Conservation (phyloP, 2,113 vertebrate genomes). For the Furnarius figulus region DNA sequence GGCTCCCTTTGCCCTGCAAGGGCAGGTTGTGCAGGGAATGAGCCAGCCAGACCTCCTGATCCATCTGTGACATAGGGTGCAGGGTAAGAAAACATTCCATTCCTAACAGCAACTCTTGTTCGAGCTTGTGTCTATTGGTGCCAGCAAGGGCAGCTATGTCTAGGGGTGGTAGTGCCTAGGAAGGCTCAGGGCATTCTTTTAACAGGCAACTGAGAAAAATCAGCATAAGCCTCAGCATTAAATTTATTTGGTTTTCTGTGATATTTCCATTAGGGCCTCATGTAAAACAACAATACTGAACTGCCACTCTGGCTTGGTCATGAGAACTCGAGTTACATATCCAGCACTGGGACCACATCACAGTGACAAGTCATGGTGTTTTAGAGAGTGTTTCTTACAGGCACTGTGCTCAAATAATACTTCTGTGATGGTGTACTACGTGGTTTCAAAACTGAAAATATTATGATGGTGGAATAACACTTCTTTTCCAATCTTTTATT, state of each 20-base stretch:
- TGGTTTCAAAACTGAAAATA: background rate
- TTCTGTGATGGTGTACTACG: background rate
- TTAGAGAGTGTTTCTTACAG: background rate
- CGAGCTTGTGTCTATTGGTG: background rate
- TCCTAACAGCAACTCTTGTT: background rate
- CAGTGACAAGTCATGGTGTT: background rate
- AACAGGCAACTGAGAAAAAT: background rate
- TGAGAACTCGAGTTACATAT: background rate
- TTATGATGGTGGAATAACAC: background rate
- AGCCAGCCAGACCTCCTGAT: background rate
- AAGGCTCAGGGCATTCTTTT: background rate
- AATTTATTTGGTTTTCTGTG: background rate
- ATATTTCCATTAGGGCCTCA: background rate
- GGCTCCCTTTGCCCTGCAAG: background rate
- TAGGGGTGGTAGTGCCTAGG: background rate
- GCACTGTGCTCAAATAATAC: background rate
- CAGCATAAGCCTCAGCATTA: background rate
- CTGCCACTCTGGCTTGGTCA: background rate
- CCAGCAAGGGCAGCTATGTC: background rate
- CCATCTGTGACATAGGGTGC: background rate
- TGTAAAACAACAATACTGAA: background rate
- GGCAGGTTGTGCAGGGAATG: background rate
- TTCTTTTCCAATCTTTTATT: background rate
- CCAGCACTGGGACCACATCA: background rate
- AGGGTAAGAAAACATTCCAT: background rate